phyloP scores from a whole-genome alignment of 2,888 invertebrate genomes.

The Cephus spinipes region DNA sequence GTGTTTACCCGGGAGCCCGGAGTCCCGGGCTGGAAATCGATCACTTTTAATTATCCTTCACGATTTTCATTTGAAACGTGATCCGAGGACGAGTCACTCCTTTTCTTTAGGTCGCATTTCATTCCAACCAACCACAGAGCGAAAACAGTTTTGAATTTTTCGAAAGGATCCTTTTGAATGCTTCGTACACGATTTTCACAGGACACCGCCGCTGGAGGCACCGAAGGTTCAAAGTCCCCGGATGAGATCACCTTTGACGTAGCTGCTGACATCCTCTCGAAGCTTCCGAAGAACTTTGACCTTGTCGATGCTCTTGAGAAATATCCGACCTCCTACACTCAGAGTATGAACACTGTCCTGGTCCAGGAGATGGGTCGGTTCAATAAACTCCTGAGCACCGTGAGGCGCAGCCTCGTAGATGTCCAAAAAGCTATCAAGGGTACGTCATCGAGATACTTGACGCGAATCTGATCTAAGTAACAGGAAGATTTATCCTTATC shows the following conservation, averaged over 20 bases:
- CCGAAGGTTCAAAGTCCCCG: slow-evolving; percentile 74
- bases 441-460: slow-evolving; percentile 45
- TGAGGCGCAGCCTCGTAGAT: slow-evolving; percentile 81
- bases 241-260: slow-evolving; percentile 86
- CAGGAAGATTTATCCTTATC: slow-evolving; percentile 28
- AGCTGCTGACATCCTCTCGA: slow-evolving; percentile 81
- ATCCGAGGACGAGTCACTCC: background rate
- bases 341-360: slow-evolving; percentile 94
- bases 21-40: background rate
- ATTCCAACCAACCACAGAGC: background rate
- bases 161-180: background rate
- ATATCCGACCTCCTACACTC: slow-evolving; percentile 81
- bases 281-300: slow-evolving; percentile 80
- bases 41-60: background rate
- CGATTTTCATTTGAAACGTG: background rate
- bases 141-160: background rate
- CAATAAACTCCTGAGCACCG: slow-evolving; percentile 79
- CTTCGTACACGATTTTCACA: slow-evolving; percentile 51
- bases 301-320: slow-evolving; percentile 75
- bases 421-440: slow-evolving; percentile 93
- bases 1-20: background rate
- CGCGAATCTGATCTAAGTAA: background rate
- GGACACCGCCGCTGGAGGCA: slow-evolving; percentile 74
- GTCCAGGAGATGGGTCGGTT: slow-evolving; percentile 88
- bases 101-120: background rate